phyloP scores from a whole-genome alignment of 2,113 vertebrate genomes.

The Callionymus lyra region DNA sequence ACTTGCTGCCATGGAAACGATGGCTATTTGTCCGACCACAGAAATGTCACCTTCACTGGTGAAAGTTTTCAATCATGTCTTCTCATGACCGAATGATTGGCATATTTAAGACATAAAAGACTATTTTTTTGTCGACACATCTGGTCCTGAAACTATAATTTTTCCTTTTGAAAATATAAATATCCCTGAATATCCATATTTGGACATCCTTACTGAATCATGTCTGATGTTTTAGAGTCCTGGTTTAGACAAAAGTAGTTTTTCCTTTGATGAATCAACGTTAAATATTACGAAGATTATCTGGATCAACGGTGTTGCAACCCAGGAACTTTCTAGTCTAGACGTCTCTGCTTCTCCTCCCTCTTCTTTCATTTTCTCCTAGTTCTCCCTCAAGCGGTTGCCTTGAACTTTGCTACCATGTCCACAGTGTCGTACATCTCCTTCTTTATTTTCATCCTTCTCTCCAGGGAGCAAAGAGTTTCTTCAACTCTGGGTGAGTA shows the following conservation, averaged over 20 bases:
- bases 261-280: not conserved
- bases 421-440: not conserved
- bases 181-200: not conserved
- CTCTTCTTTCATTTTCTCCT: not conserved
- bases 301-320: no score
- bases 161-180: no score
- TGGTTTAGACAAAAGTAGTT: not conserved
- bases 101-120: no score
- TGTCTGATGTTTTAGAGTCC: conserved; percentile 5
- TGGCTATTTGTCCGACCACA: no score
- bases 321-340: not conserved
- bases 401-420: conserved; percentile 15
- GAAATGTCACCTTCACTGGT: no score
- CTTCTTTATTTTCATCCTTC: conserved; percentile 13
- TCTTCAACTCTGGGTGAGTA: conserved; percentile 21
- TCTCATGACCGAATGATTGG: no score
- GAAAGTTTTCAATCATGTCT: no score
- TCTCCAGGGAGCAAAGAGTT: not conserved
- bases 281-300: no score
- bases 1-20: no score
- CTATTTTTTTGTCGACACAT: no score
- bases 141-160: no score
- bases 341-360: not conserved
- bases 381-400: not conserved
- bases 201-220: no score